These are phyloP conservation scores for Margarornis squamiger DNA, from an alignment of 2,797 vertebrate genomes.

Conservation along the genomic window DNA sequence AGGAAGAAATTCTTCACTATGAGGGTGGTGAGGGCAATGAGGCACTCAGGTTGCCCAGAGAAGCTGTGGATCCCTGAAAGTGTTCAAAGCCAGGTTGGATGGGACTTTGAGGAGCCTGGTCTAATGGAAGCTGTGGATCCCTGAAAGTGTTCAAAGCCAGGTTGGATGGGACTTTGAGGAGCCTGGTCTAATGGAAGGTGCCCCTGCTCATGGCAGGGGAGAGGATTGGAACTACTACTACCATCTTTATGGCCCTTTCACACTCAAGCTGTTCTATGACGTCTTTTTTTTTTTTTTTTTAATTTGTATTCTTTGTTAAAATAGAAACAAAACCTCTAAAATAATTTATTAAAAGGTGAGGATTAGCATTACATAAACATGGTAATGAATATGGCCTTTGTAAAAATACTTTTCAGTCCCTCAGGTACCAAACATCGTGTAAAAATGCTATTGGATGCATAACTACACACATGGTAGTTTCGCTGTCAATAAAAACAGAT, in stretches of 20 bases:
- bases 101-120: not conserved
- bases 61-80: not conserved
- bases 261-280: not conserved
- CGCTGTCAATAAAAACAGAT: not conserved
- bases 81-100: not conserved
- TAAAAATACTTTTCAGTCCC: not conserved
- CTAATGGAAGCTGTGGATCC: not conserved
- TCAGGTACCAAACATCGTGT: not conserved
- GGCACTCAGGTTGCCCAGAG: not conserved
- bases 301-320: not conserved
- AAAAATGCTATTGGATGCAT: not conserved
- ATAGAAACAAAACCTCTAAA: not conserved
- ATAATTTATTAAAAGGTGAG: not conserved
- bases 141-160: not conserved
- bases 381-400: not conserved
- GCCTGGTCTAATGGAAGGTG: not conserved
- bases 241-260: not conserved
- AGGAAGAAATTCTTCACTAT: not conserved
- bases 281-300: not conserved
- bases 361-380: not conserved
- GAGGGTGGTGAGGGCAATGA: not conserved
- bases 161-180: not conserved
- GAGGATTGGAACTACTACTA: not conserved
- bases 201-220: not conserved
- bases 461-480: not conserved